phyloP scores from a whole-genome alignment of 2,113 vertebrate species.

The Gulo gulo region DNA sequence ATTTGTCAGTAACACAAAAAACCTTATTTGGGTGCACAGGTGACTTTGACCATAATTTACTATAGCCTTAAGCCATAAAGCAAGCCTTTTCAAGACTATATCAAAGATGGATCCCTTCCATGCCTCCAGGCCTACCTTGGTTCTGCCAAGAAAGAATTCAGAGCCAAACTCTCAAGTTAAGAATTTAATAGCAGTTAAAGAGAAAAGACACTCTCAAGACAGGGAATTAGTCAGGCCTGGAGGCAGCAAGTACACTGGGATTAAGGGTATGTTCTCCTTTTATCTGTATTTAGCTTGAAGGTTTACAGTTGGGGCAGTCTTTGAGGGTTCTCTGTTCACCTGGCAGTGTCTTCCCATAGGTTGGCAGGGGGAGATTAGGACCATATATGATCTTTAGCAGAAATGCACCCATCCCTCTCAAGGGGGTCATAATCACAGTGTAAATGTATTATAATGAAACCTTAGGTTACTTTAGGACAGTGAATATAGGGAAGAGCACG shows the following conservation, averaged over 20 bases:
- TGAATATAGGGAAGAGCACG: background rate
- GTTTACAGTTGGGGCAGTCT: background rate
- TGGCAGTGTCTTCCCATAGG: background rate
- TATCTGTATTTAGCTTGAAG: background rate
- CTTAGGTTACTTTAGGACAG: background rate
- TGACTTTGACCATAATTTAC: background rate
- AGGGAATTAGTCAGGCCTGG: background rate
- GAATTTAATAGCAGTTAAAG: background rate
- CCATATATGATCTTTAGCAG: background rate
- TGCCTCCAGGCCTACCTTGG: background rate
- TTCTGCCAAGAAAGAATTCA: background rate
- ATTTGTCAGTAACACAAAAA: background rate
- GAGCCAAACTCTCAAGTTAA: background rate
- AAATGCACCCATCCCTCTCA: background rate
- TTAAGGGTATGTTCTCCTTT: background rate
- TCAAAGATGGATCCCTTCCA: background rate
- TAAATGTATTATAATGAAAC: background rate
- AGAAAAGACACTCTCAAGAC: background rate
- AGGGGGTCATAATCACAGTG: background rate
- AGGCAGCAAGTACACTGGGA: background rate
- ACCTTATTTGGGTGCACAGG: background rate
- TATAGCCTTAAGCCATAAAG: background rate
- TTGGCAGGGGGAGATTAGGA: background rate
- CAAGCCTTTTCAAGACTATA: background rate
- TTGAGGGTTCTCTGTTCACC: background rate